Evolutionary conservation across 2,113 vertebrate genomes (phyloP), one percentile per base, ranked within the genome.

Genomic region (Nyctereutes procyonoides): DNA sequence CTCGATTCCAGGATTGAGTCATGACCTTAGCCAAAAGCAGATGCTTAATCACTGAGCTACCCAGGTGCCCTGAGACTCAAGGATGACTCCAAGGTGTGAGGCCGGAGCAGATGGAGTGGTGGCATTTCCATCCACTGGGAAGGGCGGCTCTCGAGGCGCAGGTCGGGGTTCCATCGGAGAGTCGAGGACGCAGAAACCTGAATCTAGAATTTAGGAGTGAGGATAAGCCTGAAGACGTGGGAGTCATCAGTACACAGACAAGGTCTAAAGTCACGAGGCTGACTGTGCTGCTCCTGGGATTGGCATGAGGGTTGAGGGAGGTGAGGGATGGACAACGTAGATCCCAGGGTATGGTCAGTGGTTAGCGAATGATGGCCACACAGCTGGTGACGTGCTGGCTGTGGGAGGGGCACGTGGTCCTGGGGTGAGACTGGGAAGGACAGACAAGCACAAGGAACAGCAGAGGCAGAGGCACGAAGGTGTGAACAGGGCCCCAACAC

Each of bases 101-200:
- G 15, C 20, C 28, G 19, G 28, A 77, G 84, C 71, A 58, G 0
- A 38, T 51, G 65, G 55, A 53, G 58, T 9, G 48, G 48, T 9
- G 74, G 28, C 0, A 1, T 7, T 38, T 30, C 5, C 69, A 1
- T 20, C n/a, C 38, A 2, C 17, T 1, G 53, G 69, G 76, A 77
- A 65, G 76, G 74, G 53, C 17, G 48, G 35, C 28, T 30, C 1
- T 35, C 51, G 48, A 51, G 35, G 14, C 16, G 15, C 8, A 0
- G 22, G 35, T 0, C 2, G 22, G 13, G 71, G 2, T 1, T 9
- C 2, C 24, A 30, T 48, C n/a, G 43, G 26, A 71, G 2, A 2
- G 43, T 26, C 0, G 19, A 71, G 73, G 62, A 73, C 43, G 43
- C 0, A 8, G 32, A 19, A 17, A 15, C 12, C 35, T 20, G 48